These are phyloP conservation scores for Drusus annulatus DNA, from an alignment of 1,140 invertebrate genomes.

Conservation along the genomic window DNA sequence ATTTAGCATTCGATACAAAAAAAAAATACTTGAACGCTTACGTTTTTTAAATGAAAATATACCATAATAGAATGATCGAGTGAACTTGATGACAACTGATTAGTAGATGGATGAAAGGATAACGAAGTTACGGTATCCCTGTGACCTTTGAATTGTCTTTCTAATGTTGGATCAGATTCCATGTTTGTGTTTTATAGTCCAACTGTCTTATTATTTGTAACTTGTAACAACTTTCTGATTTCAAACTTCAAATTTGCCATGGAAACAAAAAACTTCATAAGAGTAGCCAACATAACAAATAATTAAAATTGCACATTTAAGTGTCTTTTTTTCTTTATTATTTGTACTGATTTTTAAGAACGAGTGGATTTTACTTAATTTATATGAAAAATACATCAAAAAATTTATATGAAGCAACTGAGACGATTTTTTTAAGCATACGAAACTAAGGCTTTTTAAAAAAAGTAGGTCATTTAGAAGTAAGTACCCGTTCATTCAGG, in stretches of 20 bases:
- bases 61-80: slow-evolving; percentile 83
- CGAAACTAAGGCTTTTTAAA: no score
- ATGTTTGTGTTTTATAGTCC: neutral
- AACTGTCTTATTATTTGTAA: neutral
- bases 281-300: neutral
- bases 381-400: no score
- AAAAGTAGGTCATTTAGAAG: no score
- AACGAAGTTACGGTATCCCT: slow-evolving; percentile 81
- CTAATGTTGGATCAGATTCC: slow-evolving; percentile 75
- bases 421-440: no score
- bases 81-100: slow-evolving; percentile 84
- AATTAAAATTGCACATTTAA: no score
- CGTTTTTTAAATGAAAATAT: slow-evolving; percentile 19
- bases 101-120: slow-evolving; percentile 82
- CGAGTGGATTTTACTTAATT: no score
- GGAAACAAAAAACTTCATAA: neutral
- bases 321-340: no score
- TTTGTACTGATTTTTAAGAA: no score
- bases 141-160: slow-evolving; percentile 87
- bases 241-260: slow-evolving; percentile 36
- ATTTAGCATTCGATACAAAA: neutral
- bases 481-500: no score
- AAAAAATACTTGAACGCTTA: neutral
- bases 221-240: slow-evolving; percentile 34
- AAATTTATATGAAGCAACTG: no score